These are phyloP conservation scores for Dioctria rufipes DNA, from an alignment of 2,888 invertebrate genomes.

Conservation along the genomic window DNA sequence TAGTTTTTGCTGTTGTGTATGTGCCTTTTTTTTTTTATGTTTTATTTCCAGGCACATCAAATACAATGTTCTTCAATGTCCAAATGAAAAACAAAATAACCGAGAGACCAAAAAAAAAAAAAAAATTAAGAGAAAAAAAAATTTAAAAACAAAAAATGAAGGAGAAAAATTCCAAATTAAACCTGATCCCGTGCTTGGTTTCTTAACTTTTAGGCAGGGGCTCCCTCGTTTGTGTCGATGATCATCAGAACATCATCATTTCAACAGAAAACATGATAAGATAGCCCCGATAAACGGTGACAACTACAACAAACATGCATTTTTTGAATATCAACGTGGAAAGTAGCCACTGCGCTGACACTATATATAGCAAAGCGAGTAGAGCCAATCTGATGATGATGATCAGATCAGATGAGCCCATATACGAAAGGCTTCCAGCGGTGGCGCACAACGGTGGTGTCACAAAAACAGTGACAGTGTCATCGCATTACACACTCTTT, in stretches of 20 bases:
- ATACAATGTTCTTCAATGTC: slow-evolving; percentile 41
- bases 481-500: slow-evolving; percentile 20
- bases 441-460: neutral
- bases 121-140: slow-evolving; percentile 31
- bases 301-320: slow-evolving; percentile 56
- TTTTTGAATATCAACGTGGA: slow-evolving; percentile 46
- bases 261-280: slow-evolving; percentile 58
- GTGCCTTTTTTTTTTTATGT: neutral
- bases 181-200: slow-evolving; percentile 44
- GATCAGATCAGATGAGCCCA: neutral
- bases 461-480: neutral
- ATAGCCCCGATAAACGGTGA: slow-evolving; percentile 55
- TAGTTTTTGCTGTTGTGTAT: neutral
- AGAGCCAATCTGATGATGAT: neutral
- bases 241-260: slow-evolving; percentile 59
- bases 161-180: slow-evolving; percentile 47
- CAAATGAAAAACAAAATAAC: neutral
- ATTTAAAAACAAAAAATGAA: neutral
- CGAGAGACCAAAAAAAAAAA: slow-evolving; percentile 13
- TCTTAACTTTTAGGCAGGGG: slow-evolving; percentile 23
- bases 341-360: slow-evolving; percentile 48
- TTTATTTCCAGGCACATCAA: slow-evolving; percentile 42
- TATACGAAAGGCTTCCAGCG: neutral
- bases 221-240: slow-evolving; percentile 56
- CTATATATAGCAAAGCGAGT: neutral